Evolutionary conservation across 1,140 invertebrate species (phyloP), one percentile per base, ranked within the genome.

Genomic region (Triops cancriformis): DNA sequence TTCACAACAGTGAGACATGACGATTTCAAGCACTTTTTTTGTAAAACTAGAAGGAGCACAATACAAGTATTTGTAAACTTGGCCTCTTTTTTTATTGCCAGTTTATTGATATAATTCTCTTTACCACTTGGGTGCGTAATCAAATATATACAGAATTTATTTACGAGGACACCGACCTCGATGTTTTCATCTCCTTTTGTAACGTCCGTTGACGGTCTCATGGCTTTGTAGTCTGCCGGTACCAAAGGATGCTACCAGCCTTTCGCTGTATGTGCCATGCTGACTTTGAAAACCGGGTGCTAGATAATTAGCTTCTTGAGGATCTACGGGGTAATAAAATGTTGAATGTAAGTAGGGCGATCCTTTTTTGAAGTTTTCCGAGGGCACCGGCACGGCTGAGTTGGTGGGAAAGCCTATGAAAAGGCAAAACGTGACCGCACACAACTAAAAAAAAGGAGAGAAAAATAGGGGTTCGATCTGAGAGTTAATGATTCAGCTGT

Each of bases 11-110:
- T 64, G 51, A 64, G 23, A 18, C 51, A n/a, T 64, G 51, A n/a
- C 23, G 51, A 23, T 64, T 64, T 64, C 51, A 64, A 23, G 51
- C 51, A 64, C 51, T 64, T 64, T 45, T 18, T 23, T 18, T 64
- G 51, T 64, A 7, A 37, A 37, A 64, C 51, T 64, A 64, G 51
- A 64, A 37, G 7, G 51, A 64, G 51, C 51, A 64, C 51, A 64
- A 23, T 64, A 64, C 14, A 64, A 64, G 51, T 64, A 64, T 64
- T 64, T 64, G 51, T 64, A 64, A 64, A 64, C 51, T 14, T 64
- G 51, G 51, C 14, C 51, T 64, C 51, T n/a, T 64, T 45, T 45
- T n/a, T 64, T 64, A 64, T 64, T 64, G 7, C 7, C 31, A 37
- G 7, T 37, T 2, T 37, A 37, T 37, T 23, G 10, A 12, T 64